Percentiles rank a stretch among this genome's conserved stretches.
Conservation (phyloP, 1,140 invertebrate species). For the Vanessa tameamea region DNA sequence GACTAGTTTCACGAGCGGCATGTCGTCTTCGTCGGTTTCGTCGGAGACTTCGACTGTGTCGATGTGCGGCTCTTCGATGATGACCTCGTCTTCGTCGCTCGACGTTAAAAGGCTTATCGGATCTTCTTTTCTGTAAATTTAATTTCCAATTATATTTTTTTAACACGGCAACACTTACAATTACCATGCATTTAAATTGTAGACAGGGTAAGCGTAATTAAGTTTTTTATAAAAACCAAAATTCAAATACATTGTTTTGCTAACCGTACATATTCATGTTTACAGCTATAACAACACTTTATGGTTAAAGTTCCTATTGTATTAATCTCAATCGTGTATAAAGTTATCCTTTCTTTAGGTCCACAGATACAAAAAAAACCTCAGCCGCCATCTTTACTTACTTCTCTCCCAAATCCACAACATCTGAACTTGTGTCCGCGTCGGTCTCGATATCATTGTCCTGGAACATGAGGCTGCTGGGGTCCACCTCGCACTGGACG, state of each 20-base stretch:
- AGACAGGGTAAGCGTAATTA: too few species aligned
- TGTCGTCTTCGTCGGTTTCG: conserved; percentile 67
- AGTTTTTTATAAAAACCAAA: too few species aligned
- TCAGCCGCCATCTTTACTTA: neutral
- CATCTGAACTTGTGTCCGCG: conserved; percentile 24
- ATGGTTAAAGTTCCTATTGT: neutral
- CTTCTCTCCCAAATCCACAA: conserved; percentile 39
- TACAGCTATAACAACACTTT: too few species aligned
- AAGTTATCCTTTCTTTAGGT: too few species aligned
- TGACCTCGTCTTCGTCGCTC: conserved; percentile 71
- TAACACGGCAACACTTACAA: neutral
- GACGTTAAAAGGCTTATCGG: conserved; percentile 69
- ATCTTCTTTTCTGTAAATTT: conserved; percentile 47
- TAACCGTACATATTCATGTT: too few species aligned
- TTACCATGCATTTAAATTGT: too few species aligned
- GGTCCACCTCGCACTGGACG: conserved; percentile 62
- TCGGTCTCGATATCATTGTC: conserved; percentile 24
- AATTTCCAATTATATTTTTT: neutral
- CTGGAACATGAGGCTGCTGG: conserved; percentile 50
- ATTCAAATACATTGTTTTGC: too few species aligned
- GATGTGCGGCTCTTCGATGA: conserved; percentile 66
- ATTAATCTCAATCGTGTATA: too few species aligned
- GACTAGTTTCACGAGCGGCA: conserved; percentile 54
- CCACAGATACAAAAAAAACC: too few species aligned
- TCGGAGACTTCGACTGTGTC: conserved; percentile 69